These are phyloP conservation scores for Melinaea menophilus DNA, from an alignment of 2,888 invertebrate genomes.

Conservation along the genomic window DNA sequence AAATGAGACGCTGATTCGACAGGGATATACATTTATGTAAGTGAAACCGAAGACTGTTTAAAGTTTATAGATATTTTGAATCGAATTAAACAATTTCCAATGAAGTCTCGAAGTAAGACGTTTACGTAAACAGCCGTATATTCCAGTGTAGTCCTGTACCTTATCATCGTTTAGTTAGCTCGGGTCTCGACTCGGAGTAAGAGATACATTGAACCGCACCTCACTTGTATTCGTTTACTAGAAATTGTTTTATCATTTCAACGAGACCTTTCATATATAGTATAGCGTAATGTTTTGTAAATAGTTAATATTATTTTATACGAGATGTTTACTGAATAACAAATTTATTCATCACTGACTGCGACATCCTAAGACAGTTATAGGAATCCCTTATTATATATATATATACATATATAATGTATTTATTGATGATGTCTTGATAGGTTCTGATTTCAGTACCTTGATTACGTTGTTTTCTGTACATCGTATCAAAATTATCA, in stretches of 20 bases:
- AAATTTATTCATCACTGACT: conserved; percentile 23
- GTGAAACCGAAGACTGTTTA: conserved; percentile 75
- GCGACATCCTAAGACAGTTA: conserved; percentile 30
- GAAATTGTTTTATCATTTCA: conserved; percentile 8
- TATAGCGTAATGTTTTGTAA: conserved; percentile 20
- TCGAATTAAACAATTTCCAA: conserved; percentile 47
- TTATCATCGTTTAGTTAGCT: conserved; percentile 40
- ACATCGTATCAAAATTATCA: too few relatives aligned
- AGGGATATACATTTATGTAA: conserved; percentile 72
- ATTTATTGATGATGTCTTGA: too few relatives aligned
- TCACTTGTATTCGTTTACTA: neutral
- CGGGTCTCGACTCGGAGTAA: neutral
- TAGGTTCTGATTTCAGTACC: too few relatives aligned
- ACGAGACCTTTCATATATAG: conserved; percentile 15
- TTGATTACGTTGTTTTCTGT: too few relatives aligned
- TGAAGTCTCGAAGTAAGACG: conserved; percentile 47
- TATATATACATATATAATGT: too few relatives aligned
- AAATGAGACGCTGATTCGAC: conserved; percentile 70
- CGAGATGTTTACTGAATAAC: conserved; percentile 22
- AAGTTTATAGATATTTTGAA: conserved; percentile 70
- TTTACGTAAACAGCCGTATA: conserved; percentile 57
- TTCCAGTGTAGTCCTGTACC: conserved; percentile 70
- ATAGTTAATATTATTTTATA: conserved; percentile 25
- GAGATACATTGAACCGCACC: neutral
- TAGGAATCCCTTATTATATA: too few relatives aligned